Base-by-base conservation (phyloP, 2,888 invertebrate genomes). In the Caenorhabditis angaria region DNA sequence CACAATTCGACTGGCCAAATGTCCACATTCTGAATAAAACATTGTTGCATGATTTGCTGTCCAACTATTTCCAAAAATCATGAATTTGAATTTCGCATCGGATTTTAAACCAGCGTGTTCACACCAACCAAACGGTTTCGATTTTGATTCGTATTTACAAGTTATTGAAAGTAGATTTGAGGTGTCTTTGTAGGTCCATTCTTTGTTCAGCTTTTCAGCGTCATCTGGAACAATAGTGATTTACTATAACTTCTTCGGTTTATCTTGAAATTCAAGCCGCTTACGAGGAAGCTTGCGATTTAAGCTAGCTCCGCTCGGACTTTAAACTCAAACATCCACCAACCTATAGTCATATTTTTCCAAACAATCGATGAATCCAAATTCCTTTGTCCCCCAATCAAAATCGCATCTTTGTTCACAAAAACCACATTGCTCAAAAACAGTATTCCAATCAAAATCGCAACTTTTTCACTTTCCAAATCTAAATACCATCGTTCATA, bases 401-500 rank as follows among this genome's bases (percentile, higher is more conserved):
- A n/a, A n/a, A n/a, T n/a, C 1, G 53, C 53, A 47, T 62, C 29
- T 12, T 58, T 61, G 20, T 62, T 57, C 5, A 67, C 48, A 0
- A 56, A 22, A 6, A 62, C 56, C 0, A 66, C 35, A 35, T 66
- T 62, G n/a, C 47, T 2, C 8, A 57, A 18, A n/a, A 67, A 53
- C 1, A 67, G 18, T 1, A 67, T 5, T 1, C 51, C 56, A 25
- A 67, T 57, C 0, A 67, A 8, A 0, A 58, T 4, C 22, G 56
- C 66, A 22, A 57, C 24, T 29, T n/a, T 62, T 3, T 53, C 57
- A 1, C 57, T 58, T 2, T 61, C 53, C 18, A 62, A n/a, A 35
- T 53, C 27, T 8, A 61, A 29, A 28, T 67, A 67, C 61, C 67
- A 67, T 58, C 58, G 61, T 18, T 67, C 67, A 22, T 35, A 67